These are phyloP conservation scores for Reticulitermes lucifugus DNA, from an alignment of 2,888 invertebrate species.

Conservation along the genomic window DNA sequence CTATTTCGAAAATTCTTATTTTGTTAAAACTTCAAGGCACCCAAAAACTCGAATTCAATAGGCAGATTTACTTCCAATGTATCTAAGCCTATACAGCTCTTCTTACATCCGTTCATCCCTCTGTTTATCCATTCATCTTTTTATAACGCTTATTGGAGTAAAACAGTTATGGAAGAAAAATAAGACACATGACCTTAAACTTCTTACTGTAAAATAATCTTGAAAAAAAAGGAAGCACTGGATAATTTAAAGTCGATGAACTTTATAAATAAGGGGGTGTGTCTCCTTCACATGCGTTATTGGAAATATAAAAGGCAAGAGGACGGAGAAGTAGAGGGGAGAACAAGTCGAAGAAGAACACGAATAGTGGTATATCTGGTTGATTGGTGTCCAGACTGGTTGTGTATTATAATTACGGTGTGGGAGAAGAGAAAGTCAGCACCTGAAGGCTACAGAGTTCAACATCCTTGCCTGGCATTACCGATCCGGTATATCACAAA, in stretches of 20 bases:
- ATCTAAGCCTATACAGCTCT: too few species aligned
- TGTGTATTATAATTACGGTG: constrained; percentile 36
- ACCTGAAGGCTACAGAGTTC: constrained; percentile 34
- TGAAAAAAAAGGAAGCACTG: neutral
- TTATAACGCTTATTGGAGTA: too few species aligned
- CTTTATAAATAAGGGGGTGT: neutral
- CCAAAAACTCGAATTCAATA: too few species aligned
- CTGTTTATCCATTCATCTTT: too few species aligned
- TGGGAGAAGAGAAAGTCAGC: constrained; percentile 48
- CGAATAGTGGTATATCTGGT: constrained; percentile 1
- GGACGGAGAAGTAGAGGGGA: neutral
- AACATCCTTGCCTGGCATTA: constrained; percentile 38
- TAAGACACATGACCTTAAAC: constrained; percentile 7
- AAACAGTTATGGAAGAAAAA: too few species aligned
- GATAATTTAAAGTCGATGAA: constrained; percentile 4
- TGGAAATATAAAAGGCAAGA: neutral
- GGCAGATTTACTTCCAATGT: too few species aligned
- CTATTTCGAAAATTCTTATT: too few species aligned
- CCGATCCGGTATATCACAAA: constrained; percentile 9
- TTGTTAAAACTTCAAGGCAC: too few species aligned
- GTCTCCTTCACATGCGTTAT: neutral
- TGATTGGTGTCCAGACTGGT: constrained; percentile 34
- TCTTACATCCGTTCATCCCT: too few species aligned
- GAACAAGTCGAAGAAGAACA: constrained; percentile 18
- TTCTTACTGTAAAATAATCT: constrained; percentile 18